These are phyloP conservation scores for Plectrocnemia conspersa DNA, from an alignment of 1,140 invertebrate genomes.

Conservation along the genomic window DNA sequence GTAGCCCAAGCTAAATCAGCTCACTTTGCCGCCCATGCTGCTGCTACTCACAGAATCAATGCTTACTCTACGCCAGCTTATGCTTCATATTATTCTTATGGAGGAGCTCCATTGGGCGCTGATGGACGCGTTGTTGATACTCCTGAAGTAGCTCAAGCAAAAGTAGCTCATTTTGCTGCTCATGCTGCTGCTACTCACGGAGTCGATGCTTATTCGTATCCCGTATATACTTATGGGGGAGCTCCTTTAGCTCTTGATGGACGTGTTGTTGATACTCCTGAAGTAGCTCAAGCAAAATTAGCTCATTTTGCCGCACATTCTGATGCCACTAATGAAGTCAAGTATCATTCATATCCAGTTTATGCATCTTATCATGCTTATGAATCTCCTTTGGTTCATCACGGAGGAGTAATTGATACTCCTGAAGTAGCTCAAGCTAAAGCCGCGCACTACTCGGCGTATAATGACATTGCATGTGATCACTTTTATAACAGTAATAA, in stretches of 20 bases:
- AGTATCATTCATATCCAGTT: too few relatives aligned
- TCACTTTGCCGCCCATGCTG: conserved; percentile 42
- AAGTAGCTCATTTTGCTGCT: conserved; percentile 47
- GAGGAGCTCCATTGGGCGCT: conserved; percentile 33
- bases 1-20: conserved; percentile 40
- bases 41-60: conserved; percentile 33
- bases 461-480: conserved; percentile 38
- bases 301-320: conserved; percentile 47
- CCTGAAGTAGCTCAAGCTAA: conserved; percentile 49
- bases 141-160: conserved; percentile 42
- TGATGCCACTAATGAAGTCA: conserved; percentile 37
- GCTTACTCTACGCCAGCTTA: too few relatives aligned
- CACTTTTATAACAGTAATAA: too few relatives aligned
- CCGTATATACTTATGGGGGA: conserved; percentile 15
- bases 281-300: conserved; percentile 47
- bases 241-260: conserved; percentile 40
- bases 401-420: too few relatives aligned
- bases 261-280: conserved; percentile 46
- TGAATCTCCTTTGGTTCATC: too few relatives aligned
- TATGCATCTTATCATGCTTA: too few relatives aligned
- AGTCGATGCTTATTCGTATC: conserved; percentile 29
- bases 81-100: neutral
- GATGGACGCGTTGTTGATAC: conserved; percentile 41
- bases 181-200: conserved; percentile 42
- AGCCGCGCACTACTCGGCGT: conserved; percentile 44